Evolutionary conservation across 2,888 invertebrate species (phyloP).

Genomic region (Mesoligia furuncula): DNA sequence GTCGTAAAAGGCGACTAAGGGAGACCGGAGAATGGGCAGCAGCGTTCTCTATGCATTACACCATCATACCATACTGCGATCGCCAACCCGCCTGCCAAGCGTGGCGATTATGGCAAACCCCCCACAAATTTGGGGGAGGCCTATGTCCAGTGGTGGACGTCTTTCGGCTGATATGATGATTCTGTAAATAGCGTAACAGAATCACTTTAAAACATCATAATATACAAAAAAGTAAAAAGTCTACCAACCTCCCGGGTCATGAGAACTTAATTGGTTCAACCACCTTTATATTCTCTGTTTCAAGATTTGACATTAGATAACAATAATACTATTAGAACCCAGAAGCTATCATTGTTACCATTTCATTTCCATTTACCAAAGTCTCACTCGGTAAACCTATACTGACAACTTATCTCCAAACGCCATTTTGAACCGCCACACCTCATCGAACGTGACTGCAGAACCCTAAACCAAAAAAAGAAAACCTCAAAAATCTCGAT

Average conservation of each 20-base stretch:
- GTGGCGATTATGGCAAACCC: no score
- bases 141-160: no score
- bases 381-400: constrained; percentile 17
- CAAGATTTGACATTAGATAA: background rate
- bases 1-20: no score
- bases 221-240: background rate
- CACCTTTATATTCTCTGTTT: background rate
- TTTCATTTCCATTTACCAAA: constrained; percentile 1
- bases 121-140: no score
- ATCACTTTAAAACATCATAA: no score
- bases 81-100: no score
- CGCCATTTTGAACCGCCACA: constrained; percentile 39
- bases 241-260: background rate
- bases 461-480: constrained; percentile 63
- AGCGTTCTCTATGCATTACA: no score
- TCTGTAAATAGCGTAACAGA: background rate
- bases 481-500: constrained; percentile 74
- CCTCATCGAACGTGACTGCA: constrained; percentile 49
- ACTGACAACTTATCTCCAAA: constrained; percentile 40
- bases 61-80: no score
- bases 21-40: no score
- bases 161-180: no score
- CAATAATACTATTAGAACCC: background rate
- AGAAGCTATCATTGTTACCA: background rate
- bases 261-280: background rate